Evolutionary conservation across 2,888 invertebrate genomes (phyloP), one percentile per base, ranked within the genome.

Genomic region (Amphipoea lucens): DNA sequence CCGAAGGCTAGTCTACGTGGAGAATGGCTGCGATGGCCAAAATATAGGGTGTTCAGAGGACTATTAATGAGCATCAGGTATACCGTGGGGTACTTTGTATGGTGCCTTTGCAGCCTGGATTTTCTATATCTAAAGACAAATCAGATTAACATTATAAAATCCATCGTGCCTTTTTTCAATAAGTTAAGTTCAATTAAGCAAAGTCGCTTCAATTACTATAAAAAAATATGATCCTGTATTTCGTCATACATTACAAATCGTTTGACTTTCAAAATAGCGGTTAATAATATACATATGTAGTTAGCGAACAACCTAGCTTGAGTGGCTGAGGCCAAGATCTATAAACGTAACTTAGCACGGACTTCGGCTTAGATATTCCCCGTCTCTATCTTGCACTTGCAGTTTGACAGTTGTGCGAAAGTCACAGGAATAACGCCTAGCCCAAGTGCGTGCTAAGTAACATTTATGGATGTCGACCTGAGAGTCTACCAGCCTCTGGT

Each of bases 221-320:
- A 29, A 1, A 1, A 29, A 29, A 0, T 66, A 63, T 51, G 40
- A 62, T 60, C 29, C 12, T 23, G 45, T 78, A 67, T 85, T 78
- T 85, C 86, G 11, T 85, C 73, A 82, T 45, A 36, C 69, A 40
- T 14, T 45, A 45, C 83, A 23, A 73, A 73, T 73, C 29, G 65
- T 67, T 76, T 57, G 36, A 68, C 84, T 85, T 85, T 74, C 74
- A 66, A 42, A 77, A 60, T 42, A 60, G 20, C 65, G 14, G 62
- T 12, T 51, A 57, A 11, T 51, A 29, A 29, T 29, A 48, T 36
- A 29, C 29, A 29, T 29, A 29, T 29, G 29, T 29, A 36, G 48
- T 23, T 9, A 40, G 42, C 40, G 36, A 45, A 23, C 63, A 4
- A 40, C 29, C 42, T 14, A 17, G 20, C 23, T 36, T 11, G 40